Percentiles rank a stretch among this genome's conserved stretches.
Evolutionary conservation across 2,797 vertebrate species (phyloP).

Genomic region (Sebastes vulpes): DNA sequence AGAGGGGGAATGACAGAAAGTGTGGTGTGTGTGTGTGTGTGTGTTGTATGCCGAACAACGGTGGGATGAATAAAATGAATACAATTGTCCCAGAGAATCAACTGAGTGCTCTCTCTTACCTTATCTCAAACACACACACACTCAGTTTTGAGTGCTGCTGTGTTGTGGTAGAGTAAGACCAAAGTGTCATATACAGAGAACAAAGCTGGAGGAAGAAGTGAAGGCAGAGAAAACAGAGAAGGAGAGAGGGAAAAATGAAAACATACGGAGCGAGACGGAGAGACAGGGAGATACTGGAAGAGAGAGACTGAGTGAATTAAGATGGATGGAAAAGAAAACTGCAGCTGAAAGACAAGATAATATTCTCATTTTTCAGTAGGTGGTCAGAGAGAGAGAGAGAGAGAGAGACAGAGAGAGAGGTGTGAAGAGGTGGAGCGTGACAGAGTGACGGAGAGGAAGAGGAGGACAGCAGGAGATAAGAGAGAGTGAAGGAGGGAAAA

Average conservation of each 20-base stretch:
- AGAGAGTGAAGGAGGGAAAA: constrained; percentile 29
- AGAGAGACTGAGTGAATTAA: constrained; percentile 33
- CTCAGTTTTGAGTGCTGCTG: constrained; percentile 10
- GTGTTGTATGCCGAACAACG: constrained; percentile 33
- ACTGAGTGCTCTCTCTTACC: constrained; percentile 47
- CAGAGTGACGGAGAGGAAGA: constrained; percentile 60
- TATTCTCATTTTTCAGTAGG: constrained; percentile 69
- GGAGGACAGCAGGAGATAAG: constrained; percentile 61
- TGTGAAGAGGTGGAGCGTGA: constrained; percentile 60
- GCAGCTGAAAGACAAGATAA: constrained; percentile 60
- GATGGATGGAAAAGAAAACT: constrained; percentile 71
- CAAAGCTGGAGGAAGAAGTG: constrained; percentile 35
- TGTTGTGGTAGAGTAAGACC: constrained; percentile 7
- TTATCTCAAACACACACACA: constrained; percentile 24
- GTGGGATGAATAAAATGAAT: constrained; percentile 31
- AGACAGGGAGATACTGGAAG: constrained; percentile 3
- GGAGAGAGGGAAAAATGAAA: constrained; percentile 5
- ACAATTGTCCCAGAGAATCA: constrained; percentile 25
- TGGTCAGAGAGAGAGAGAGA: constrained; percentile 27
- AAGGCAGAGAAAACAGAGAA: background rate
- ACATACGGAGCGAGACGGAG: background rate
- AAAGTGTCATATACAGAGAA: constrained; percentile 64
- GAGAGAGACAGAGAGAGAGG: background rate
- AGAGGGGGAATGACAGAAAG: background rate
- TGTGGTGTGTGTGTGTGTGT: background rate